A percentile compares a stretch with the other conserved stretches of the same genome.
These are phyloP conservation scores for Chironomus tepperi DNA, from an alignment of 1,140 invertebrate species.

Conservation along the genomic window DNA sequence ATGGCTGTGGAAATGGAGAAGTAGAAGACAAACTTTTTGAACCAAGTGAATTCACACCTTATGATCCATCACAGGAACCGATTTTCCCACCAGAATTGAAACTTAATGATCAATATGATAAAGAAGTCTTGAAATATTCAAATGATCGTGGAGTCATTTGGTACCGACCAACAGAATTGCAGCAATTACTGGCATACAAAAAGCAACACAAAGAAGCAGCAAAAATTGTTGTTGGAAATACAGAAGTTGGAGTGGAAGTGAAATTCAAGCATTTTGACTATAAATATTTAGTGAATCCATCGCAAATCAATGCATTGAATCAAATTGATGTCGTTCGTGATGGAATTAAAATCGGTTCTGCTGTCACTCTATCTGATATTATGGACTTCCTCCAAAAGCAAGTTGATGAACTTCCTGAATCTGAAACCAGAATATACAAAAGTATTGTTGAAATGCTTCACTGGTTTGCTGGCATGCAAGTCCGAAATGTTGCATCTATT, in stretches of 20 bases:
- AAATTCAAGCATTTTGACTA: slow-evolving; percentile 83
- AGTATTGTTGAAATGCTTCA: slow-evolving; percentile 77
- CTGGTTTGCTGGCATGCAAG: slow-evolving; percentile 92
- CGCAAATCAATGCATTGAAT: slow-evolving; percentile 59
- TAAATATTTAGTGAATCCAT: slow-evolving; percentile 71
- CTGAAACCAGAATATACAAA: slow-evolving; percentile 60
- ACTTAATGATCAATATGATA: slow-evolving; percentile 53
- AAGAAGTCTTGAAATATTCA: slow-evolving; percentile 56
- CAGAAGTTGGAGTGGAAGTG: slow-evolving; percentile 87
- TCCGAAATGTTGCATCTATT: slow-evolving; percentile 71
- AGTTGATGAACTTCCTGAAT: slow-evolving; percentile 48
- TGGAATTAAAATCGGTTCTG: slow-evolving; percentile 65
- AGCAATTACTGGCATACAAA: slow-evolving; percentile 67
- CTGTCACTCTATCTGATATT: slow-evolving; percentile 68
- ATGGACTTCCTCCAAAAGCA: slow-evolving; percentile 50
- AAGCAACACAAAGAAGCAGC: slow-evolving; percentile 60
- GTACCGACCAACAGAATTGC: slow-evolving; percentile 65
- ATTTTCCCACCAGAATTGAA: slow-evolving; percentile 90
- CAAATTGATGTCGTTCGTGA: slow-evolving; percentile 46
- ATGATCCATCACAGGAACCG: slow-evolving; percentile 79
- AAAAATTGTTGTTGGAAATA: slow-evolving; percentile 90
- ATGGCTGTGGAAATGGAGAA: slow-evolving; percentile 36
- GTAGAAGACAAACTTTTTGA: slow-evolving; percentile 48
- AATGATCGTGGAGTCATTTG: slow-evolving; percentile 59
- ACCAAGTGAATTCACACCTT: slow-evolving; percentile 61